Base-by-base conservation (phyloP, 1,140 invertebrate species). In the Copidosoma floridanum region DNA sequence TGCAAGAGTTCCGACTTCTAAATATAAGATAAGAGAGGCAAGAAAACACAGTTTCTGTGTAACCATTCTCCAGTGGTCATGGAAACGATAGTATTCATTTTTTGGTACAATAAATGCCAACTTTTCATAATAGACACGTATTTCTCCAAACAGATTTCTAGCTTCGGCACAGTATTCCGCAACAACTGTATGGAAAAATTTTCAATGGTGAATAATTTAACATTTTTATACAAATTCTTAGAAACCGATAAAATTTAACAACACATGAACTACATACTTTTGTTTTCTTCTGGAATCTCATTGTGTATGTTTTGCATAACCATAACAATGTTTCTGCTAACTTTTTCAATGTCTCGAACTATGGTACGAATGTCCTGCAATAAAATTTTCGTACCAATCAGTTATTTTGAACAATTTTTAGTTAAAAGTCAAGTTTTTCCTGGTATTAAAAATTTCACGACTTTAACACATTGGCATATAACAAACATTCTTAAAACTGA, bases 11-110 rank as follows among this genome's bases (percentile, higher is more conserved):
- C 90, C 90, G 44, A 84, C 82, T 79, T 93, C 89, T 21, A 97
- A 75, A 80, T 92, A 96, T 38, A 91, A 81, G 26, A 90, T 86
- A 43, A 95, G 80, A 10, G 92, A 86, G 58, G 88, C 85, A 7
- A 92, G 71, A 71, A 89, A 94, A 54, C 88, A 88, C 47, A 94
- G 81, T 44, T 88, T 82, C 70, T 95, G 92, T 0, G 88, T 93
- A 61, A 89, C 86, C 74, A 85, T 90, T 41, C 87, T 83, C 93
- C 93, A 96, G 61, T 92, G 89, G 68, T 96, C 93, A 70, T 94
- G 86, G 71, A 75, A 85, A 68, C 92, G 87, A 73, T 91, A 92
- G 79, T 89, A 92, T 64, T 91, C 86, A 60, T 86, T 84, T 23
- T 65, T 53, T 7, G 88, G 87, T 51, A 91, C 79, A 47, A 88